Base-by-base conservation (phyloP, 2,888 invertebrate species). In the Kryphioiulus occultus region DNA sequence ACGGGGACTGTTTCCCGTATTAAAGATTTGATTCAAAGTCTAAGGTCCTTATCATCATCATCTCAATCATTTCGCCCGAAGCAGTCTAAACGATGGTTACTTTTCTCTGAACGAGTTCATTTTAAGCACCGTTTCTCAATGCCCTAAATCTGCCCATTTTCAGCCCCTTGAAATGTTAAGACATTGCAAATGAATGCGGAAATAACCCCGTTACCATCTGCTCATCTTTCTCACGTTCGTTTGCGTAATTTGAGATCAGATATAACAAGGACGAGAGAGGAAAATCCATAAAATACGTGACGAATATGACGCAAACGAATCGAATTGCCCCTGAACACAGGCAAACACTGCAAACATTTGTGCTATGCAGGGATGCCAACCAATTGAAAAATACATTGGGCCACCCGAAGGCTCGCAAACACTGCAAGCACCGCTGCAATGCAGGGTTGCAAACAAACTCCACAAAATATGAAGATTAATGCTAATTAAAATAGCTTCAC, bases 121-220 rank as follows among this genome's bases (percentile, higher is more conserved):
- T 53, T 53, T 53, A 1, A n/a, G 7, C n/a, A 17, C 2, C n/a
- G 19, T 53, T 53, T 53, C 19, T 53, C 53, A 53, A 17, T n/a
- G 53, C 53, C 19, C 19, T 53, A 53, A 17, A 53, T n/a, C 17
- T n/a, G 19, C 19, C 3, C 78, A 12, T 78, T 78, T 78, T 30
- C 30, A 78, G 78, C 10, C 30, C 1, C 78, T 78, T 12, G 30
- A 78, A 30, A 78, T 30, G 26, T 30, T 78, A 78, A 78, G 78
- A 78, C 78, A 78, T 78, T 78, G 12, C 78, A 30, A 78, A 78
- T 78, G 78, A 30, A 78, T 30, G 78, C 22, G 78, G 78, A 78
- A 78, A 30, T 78, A 30, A 78, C 26, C 78, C 22, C 78, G 78
- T 30, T 78, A 15, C 78, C 26, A 12, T 22, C 9, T 78, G 78